phyloP scores from a whole-genome alignment of 1,140 invertebrate genomes.

The Tetramorium parvispinum region DNA sequence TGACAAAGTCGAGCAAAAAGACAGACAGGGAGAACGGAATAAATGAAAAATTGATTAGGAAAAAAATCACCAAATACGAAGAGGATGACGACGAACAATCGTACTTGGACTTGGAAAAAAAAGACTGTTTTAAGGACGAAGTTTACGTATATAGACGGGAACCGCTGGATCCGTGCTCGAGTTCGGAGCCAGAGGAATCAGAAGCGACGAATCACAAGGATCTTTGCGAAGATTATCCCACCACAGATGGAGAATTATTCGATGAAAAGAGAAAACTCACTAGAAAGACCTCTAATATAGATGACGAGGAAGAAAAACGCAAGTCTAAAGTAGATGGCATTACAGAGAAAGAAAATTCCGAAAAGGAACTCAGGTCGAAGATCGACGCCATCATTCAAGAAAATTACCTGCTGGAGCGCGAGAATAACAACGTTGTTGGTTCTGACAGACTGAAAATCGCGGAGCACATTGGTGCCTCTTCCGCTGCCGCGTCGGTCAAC shows the following conservation, averaged over 20 bases:
- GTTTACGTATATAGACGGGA: slow-evolving; percentile 71
- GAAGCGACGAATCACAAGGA: background rate
- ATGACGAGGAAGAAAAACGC: slow-evolving; percentile 20
- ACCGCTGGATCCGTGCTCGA: slow-evolving; percentile 20
- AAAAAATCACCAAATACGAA: background rate
- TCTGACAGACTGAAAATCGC: background rate
- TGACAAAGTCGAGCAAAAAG: background rate
- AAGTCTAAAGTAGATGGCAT: background rate
- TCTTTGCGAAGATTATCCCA: background rate
- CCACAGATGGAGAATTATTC: slow-evolving; percentile 31
- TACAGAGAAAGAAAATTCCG: slow-evolving; percentile 51
- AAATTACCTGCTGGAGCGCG: slow-evolving; percentile 77
- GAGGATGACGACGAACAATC: background rate
- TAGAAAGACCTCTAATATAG: slow-evolving; percentile 1
- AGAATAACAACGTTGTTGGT: slow-evolving; percentile 79
- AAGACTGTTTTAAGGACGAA: slow-evolving; percentile 64
- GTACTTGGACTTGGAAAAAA: slow-evolving; percentile 49
- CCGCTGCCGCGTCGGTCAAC: slow-evolving; percentile 42
- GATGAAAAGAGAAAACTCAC: background rate
- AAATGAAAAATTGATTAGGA: background rate
- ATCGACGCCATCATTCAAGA: slow-evolving; percentile 80
- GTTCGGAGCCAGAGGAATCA: background rate
- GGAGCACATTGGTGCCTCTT: slow-evolving; percentile 44
- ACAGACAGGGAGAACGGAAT: background rate
- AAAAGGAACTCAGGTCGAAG: slow-evolving; percentile 75